These are phyloP conservation scores for Melinaea marsaeus DNA, from an alignment of 2,888 invertebrate genomes.

Conservation along the genomic window DNA sequence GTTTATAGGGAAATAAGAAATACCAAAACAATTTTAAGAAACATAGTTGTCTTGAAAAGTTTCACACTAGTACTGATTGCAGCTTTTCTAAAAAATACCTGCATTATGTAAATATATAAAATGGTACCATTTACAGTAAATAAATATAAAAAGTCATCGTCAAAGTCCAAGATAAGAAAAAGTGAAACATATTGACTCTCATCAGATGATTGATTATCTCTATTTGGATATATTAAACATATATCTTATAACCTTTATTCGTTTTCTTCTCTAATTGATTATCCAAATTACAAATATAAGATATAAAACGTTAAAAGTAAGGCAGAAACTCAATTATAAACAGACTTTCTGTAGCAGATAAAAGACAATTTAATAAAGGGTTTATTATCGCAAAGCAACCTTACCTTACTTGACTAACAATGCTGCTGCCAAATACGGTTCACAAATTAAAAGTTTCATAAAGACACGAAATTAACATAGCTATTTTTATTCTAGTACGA, in stretches of 20 bases:
- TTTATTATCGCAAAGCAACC: neutral
- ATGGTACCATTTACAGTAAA: constrained; percentile 24
- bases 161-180: constrained; percentile 16
- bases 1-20: too few species aligned
- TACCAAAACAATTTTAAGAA: too few species aligned
- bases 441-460: constrained; percentile 30
- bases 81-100: too few species aligned
- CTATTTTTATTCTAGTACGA: constrained; percentile 21
- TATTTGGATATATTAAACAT: neutral
- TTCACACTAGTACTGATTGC: too few species aligned
- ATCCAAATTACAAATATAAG: neutral
- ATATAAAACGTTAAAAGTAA: neutral
- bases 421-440: constrained; percentile 22
- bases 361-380: neutral
- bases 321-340: neutral
- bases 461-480: constrained; percentile 28
- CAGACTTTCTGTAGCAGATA: neutral
- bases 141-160: constrained; percentile 31
- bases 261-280: neutral
- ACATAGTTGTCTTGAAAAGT: too few species aligned
- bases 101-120: neutral
- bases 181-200: constrained; percentile 24
- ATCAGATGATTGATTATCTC: constrained; percentile 23
- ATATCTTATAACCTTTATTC: too few species aligned
- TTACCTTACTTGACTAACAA: constrained; percentile 10